phyloP scores from a whole-genome alignment of 1,140 invertebrate species.

The Pogonognathellus flavescens region DNA sequence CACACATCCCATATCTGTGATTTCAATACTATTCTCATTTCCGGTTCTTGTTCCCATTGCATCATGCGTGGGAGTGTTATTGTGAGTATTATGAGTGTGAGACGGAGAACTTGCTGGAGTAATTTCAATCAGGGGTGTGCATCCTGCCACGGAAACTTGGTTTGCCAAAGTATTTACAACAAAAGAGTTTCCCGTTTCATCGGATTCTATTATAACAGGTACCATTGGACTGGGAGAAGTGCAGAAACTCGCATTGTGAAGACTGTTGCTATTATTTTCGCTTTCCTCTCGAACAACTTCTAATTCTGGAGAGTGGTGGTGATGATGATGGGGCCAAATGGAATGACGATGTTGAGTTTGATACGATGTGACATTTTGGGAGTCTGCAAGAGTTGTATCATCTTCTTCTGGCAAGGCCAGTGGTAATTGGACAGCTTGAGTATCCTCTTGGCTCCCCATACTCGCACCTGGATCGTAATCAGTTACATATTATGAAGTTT shows the following conservation, averaged over 20 bases:
- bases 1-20: conserved; percentile 61
- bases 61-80: no score
- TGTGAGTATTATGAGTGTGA: background rate
- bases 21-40: background rate
- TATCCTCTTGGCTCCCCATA: background rate
- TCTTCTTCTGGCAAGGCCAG: conserved; percentile 32
- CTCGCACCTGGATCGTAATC: conserved; percentile 44
- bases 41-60: background rate
- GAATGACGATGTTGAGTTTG: conserved; percentile 17
- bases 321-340: conserved; percentile 16
- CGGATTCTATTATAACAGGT: background rate
- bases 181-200: background rate
- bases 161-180: background rate
- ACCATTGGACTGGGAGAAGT: background rate
- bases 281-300: conserved; percentile 59
- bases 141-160: background rate
- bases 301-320: conserved; percentile 54
- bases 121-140: conserved; percentile 63
- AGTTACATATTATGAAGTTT: background rate
- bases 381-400: conserved; percentile 1
- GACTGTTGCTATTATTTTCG: conserved; percentile 51
- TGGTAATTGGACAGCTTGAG: background rate
- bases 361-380: background rate
- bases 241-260: conserved; percentile 7
- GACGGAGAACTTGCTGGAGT: conserved; percentile 61